Evolutionary conservation across 2,888 invertebrate genomes (phyloP).

Genomic region (Philhelius pedissequus): DNA sequence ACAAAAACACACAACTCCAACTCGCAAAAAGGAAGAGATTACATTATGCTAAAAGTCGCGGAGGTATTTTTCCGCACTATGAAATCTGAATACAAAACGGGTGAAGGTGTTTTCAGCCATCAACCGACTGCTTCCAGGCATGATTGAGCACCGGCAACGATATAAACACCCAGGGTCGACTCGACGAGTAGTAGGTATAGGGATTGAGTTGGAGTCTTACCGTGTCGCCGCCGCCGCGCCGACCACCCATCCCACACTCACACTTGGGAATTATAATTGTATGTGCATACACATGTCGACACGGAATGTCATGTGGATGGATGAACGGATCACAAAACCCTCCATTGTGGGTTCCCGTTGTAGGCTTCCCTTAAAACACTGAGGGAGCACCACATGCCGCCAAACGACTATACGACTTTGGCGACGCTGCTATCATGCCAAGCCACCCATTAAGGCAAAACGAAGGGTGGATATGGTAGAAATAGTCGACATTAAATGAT

Average conservation of each 20-base stretch:
- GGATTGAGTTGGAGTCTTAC: conserved; percentile 33
- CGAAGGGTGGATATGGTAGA: conserved; percentile 10
- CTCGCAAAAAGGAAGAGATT: conserved; percentile 65
- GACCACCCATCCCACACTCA: conserved; percentile 13
- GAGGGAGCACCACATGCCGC: conserved; percentile 65
- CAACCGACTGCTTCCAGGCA: conserved; percentile 70
- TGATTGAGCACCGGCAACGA: conserved; percentile 69
- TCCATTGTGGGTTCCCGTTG: not conserved
- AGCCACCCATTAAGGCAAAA: conserved; percentile 39
- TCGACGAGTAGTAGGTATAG: not conserved
- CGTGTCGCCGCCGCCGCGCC: conserved; percentile 23
- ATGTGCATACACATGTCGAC: conserved; percentile 68
- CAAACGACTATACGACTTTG: conserved; percentile 46
- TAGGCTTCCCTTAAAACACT: conserved; percentile 64
- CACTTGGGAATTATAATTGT: conserved; percentile 61
- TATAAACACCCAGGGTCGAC: conserved; percentile 65
- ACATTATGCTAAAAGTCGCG: conserved; percentile 69
- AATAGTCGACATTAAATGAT: conserved; percentile 67
- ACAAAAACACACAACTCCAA: conserved; percentile 11
- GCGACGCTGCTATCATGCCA: conserved; percentile 54
- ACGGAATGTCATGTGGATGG: conserved; percentile 64
- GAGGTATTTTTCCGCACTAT: conserved; percentile 69
- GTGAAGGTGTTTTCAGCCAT: conserved; percentile 69
- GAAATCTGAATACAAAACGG: conserved; percentile 69
- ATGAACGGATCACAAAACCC: conserved; percentile 62